Evolutionary conservation across 2,797 vertebrate species (phyloP).

Genomic region (Tadarida brasiliensis): DNA sequence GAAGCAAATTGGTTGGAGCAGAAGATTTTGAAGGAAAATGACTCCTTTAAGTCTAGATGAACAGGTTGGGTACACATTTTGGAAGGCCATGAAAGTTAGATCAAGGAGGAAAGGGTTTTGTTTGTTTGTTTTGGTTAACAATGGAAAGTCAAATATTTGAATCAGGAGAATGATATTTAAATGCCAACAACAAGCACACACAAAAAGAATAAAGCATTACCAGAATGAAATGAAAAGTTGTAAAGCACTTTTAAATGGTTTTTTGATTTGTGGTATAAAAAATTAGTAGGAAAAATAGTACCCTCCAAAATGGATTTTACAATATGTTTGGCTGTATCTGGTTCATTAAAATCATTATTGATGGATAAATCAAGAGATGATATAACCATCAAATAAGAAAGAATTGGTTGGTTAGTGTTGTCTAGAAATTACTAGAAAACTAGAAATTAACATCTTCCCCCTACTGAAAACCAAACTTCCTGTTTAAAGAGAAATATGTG

Average conservation of each 20-base stretch:
- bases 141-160: not conserved
- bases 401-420: not conserved
- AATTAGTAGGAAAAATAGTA: not conserved
- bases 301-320: not conserved
- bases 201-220: not conserved
- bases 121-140: not conserved
- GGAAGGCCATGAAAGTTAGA: not conserved
- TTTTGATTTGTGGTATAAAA: not conserved
- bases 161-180: conserved; percentile 55
- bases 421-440: not conserved
- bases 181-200: not conserved
- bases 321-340: not conserved
- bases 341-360: not conserved
- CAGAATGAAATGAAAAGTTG: not conserved
- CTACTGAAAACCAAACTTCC: not conserved
- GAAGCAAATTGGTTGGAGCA: not conserved
- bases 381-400: not conserved
- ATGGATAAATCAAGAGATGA: not conserved
- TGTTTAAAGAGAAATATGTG: not conserved
- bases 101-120: not conserved
- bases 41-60: not conserved
- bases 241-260: conserved; percentile 33
- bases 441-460: conserved; percentile 3
- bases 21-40: not conserved
- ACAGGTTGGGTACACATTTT: not conserved